Conservation (phyloP, 2,797 vertebrate species). For the Cacajao melanocephalus region DNA sequence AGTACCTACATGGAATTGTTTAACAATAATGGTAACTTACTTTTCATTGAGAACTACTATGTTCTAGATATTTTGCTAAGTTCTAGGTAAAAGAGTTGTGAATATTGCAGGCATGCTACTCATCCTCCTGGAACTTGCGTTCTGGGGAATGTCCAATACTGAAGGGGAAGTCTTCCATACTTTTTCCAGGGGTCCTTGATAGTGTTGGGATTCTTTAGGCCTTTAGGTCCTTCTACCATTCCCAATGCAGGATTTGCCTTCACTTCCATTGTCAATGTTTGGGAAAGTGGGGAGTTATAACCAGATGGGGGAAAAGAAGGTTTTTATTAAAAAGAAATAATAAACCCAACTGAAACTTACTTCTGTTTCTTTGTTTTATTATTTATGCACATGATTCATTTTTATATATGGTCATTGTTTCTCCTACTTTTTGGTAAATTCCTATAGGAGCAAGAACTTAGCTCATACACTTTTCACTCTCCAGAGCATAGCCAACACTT, state of each 20-base stretch:
- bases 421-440: not conserved
- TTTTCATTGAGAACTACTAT: not conserved
- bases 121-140: not conserved
- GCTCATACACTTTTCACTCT: not conserved
- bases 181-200: not conserved
- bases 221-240: not conserved
- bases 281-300: not conserved
- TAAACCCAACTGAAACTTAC: not conserved
- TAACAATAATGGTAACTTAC: not conserved
- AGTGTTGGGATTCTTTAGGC: not conserved
- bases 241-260: not conserved
- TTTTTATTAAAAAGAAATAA: constrained; percentile 29
- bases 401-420: not conserved
- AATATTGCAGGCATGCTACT: not conserved
- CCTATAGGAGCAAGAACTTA: not conserved
- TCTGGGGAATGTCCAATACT: not conserved
- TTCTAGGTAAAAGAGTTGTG: not conserved
- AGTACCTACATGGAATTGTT: not conserved
- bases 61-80: not conserved
- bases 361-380: constrained; percentile 27
- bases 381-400: not conserved
- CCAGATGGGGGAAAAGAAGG: not conserved
- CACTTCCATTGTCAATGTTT: not conserved
- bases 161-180: not conserved
- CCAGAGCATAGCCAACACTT: not conserved